Base-by-base conservation (phyloP, 1,140 invertebrate species). In the Drosophila baimaii region DNA sequence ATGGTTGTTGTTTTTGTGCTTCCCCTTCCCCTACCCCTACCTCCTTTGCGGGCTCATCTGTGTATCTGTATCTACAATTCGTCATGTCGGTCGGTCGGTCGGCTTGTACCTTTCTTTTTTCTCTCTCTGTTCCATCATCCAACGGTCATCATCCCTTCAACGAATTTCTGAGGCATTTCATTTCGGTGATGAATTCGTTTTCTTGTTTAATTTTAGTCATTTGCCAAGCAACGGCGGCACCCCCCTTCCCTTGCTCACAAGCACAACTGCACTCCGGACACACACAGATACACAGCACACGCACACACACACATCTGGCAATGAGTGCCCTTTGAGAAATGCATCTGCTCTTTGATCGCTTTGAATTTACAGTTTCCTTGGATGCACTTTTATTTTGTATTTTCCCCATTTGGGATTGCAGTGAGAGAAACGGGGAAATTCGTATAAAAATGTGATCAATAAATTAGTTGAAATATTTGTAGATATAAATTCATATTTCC, bases 181-280 rank as follows among this genome's bases (percentile, higher is more conserved):
- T 81, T 85, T 79, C 58, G 41, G 72, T 85, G 78, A 86, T 86
- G 82, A 88, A 88, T 82, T 79, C 75, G 79, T 79, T 86, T 88
- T 88, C 75, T 79, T 86, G 62, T 88, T 82, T 79, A 79, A 86
- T 86, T 86, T 82, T 82, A 88, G 82, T 86, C 83, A 85, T 85
- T 85, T 88, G 58, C 68, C 72, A 19, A 33, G 77, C n/a, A n/a
- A n/a, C 49, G 49, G 27, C 49, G 12, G 51, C 71, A 83, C 58
- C 82, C 82, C n/a, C n/a, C n/a, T n/a, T 17, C 47, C 25, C 47
- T 27, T 49, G 10, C 17, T 85, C 68, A 47, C 59, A 51, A 21
- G 21, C 21, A 59, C 69, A 13, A 56, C 15, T 49, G 43, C 39
- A 70, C 62, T 59, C 19, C 46, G 25, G n/a, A n/a, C n/a, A 56